phyloP scores from a whole-genome alignment of 1,140 invertebrate genomes.

The Drosophila melanica region DNA sequence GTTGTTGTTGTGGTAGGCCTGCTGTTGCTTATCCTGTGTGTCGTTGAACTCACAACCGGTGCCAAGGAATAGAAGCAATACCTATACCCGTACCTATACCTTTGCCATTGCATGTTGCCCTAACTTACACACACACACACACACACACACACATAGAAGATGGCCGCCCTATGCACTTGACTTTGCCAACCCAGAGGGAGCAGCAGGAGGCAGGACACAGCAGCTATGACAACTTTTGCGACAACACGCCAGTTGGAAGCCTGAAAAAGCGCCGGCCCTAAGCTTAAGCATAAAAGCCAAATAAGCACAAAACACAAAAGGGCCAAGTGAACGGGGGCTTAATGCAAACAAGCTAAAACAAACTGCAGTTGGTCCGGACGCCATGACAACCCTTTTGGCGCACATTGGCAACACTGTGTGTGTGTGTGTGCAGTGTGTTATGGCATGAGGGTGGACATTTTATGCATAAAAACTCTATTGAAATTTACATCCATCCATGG shows the following conservation, averaged over 20 bases:
- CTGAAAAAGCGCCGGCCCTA: constrained; percentile 44
- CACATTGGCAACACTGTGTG: constrained; percentile 10
- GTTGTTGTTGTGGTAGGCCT: constrained; percentile 40
- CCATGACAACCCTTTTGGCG: constrained; percentile 60
- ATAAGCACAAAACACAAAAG: constrained; percentile 53
- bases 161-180: constrained; percentile 57
- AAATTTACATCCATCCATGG: constrained; percentile 37
- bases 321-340: constrained; percentile 47
- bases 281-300: constrained; percentile 71
- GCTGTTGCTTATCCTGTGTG: constrained; percentile 74
- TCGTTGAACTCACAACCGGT: constrained; percentile 66
- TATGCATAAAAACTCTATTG: constrained; percentile 51
- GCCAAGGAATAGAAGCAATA: constrained; percentile 67
- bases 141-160: not conserved
- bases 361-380: constrained; percentile 56
- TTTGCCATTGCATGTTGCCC: constrained; percentile 65
- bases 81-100: constrained; percentile 62
- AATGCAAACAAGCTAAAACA: constrained; percentile 64
- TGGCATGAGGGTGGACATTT: constrained; percentile 29
- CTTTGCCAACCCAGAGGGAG: constrained; percentile 30
- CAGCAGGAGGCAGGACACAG: not conserved
- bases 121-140: constrained; percentile 3
- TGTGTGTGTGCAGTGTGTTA: not conserved
- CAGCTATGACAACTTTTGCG: constrained; percentile 67
- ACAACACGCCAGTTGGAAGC: constrained; percentile 45